phyloP scores from a whole-genome alignment of 2,888 invertebrate genomes.

The Ligdia adustata region DNA sequence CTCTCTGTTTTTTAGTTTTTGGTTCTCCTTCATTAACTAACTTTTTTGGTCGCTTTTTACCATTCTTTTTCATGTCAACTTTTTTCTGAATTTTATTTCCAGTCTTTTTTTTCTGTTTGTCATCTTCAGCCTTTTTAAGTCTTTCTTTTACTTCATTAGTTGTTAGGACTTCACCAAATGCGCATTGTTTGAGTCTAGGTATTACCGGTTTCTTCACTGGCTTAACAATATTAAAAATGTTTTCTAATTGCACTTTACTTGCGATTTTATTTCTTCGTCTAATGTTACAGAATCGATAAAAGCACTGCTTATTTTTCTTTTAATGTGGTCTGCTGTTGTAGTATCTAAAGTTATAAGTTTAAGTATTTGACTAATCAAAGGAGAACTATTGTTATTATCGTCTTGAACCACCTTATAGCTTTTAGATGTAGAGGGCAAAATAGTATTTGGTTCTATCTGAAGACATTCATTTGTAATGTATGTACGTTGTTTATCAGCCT shows the following conservation, averaged over 20 bases:
- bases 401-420: conserved; percentile 9
- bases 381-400: conserved; percentile 9
- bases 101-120: conserved; percentile 2
- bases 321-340: conserved; percentile 9
- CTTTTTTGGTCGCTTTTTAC: no score
- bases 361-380: conserved; percentile 10
- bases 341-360: conserved; percentile 9
- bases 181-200: conserved; percentile 9
- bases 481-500: conserved; percentile 7
- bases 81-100: conserved; percentile 3
- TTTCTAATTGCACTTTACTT: conserved; percentile 1
- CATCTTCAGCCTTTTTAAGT: conserved; percentile 8
- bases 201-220: conserved; percentile 10
- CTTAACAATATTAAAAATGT: conserved; percentile 4
- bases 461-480: conserved; percentile 10
- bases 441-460: conserved; percentile 10
- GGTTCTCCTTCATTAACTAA: no score
- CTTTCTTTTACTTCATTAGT: conserved; percentile 10
- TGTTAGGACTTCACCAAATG: conserved; percentile 9
- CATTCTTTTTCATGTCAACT: no score
- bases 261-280: conserved; percentile 1
- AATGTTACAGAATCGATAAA: conserved; percentile 7
- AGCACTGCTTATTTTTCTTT: conserved; percentile 10
- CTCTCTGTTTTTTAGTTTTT: background rate
- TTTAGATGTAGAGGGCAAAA: conserved; percentile 8